These are phyloP conservation scores for Phymorhynchus buccinoides DNA, from an alignment of 1,140 invertebrate species.

Conservation along the genomic window DNA sequence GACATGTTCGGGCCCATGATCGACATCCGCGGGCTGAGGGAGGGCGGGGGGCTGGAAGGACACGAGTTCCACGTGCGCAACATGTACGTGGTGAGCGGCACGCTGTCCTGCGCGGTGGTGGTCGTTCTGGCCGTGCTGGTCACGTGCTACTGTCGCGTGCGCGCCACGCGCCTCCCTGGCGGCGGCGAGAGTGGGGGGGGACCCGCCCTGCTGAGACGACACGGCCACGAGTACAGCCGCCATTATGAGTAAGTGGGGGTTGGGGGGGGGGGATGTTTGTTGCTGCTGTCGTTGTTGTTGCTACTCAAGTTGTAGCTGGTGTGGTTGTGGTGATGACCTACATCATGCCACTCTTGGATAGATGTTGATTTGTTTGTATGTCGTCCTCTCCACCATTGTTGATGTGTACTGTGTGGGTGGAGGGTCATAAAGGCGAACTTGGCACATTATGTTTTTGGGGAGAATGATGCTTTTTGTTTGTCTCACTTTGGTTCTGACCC, in stretches of 20 bases:
- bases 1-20: constrained; percentile 58
- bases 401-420: too few relatives aligned
- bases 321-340: background rate
- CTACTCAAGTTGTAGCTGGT: background rate
- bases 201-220: background rate
- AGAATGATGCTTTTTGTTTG: too few relatives aligned
- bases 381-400: too few relatives aligned
- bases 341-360: too few relatives aligned
- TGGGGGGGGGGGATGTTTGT: background rate
- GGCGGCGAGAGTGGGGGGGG: background rate
- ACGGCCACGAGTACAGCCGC: constrained; percentile 43
- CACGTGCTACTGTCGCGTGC: constrained; percentile 58
- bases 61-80: constrained; percentile 53
- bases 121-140: constrained; percentile 55
- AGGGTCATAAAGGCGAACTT: too few relatives aligned
- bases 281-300: background rate
- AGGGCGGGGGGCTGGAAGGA: constrained; percentile 26
- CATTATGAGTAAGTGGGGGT: constrained; percentile 45
- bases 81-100: constrained; percentile 60
- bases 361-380: too few relatives aligned
- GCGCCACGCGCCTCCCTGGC: constrained; percentile 47
- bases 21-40: constrained; percentile 36
- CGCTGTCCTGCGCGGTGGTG: constrained; percentile 52
- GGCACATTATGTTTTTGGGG: too few relatives aligned
- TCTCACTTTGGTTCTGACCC: too few relatives aligned